A percentile compares a stretch with the other conserved stretches of the same genome.
Conservation (phyloP, 2,797 vertebrate species). For the Vireo griseus region DNA sequence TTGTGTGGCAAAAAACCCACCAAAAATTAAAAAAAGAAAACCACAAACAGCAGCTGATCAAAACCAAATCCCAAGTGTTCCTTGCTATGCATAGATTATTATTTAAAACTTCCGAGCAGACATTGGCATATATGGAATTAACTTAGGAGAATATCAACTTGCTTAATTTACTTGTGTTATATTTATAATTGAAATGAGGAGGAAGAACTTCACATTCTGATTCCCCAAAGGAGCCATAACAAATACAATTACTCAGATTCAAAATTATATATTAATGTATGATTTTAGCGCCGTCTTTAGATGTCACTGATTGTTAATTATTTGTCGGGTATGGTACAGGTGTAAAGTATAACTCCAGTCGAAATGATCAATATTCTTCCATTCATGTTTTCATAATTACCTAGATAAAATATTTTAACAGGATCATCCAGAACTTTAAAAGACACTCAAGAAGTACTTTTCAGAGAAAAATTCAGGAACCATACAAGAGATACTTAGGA, state of each 20-base stretch:
- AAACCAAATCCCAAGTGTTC: not conserved
- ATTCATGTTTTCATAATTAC: not conserved
- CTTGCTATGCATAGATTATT: not conserved
- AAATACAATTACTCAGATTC: not conserved
- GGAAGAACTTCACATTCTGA: slow-evolving; percentile 11
- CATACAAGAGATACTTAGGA: not conserved
- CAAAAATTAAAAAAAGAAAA: not conserved
- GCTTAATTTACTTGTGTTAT: slow-evolving; percentile 23
- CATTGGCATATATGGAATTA: slow-evolving; percentile 9
- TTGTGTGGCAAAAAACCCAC: not conserved
- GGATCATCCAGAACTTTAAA: not conserved
- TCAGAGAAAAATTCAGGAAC: not conserved
- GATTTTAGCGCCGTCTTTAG: not conserved
- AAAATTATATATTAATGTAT: not conserved
- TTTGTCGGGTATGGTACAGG: not conserved
- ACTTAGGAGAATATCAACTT: slow-evolving; percentile 37
- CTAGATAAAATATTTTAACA: not conserved
- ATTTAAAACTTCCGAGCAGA: slow-evolving; percentile 10
- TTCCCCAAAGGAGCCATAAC: not conserved
- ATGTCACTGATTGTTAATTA: not conserved
- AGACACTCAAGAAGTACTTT: not conserved
- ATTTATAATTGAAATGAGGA: slow-evolving; percentile 49
- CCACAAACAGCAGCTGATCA: not conserved
- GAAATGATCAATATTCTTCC: not conserved
- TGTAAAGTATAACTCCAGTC: not conserved